phyloP scores from a whole-genome alignment of 92 coral and sea anemone species.

The Epizoanthus scotinus region DNA sequence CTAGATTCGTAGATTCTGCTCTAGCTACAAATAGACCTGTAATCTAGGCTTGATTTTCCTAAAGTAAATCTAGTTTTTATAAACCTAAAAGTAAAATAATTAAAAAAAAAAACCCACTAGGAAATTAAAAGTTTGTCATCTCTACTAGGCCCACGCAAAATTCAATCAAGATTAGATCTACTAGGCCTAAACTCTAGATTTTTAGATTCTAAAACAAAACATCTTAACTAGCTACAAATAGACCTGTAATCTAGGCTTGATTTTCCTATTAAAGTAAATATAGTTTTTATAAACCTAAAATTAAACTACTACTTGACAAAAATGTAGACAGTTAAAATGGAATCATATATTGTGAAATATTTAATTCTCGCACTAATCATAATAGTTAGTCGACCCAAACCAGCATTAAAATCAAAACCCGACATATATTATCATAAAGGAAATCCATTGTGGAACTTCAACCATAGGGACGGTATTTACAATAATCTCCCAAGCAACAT shows the following conservation, averaged over 20 bases:
- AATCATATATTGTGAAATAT: constrained; percentile 8
- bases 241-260: constrained; percentile 19
- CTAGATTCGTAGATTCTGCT: too few species aligned
- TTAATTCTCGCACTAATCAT: constrained; percentile 2
- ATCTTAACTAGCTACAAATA: constrained; percentile 9
- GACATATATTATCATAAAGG: constrained; percentile 10
- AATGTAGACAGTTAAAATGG: constrained; percentile 3
- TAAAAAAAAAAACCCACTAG: too few species aligned
- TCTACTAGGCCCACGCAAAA: too few species aligned
- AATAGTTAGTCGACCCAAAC: constrained; percentile 10
- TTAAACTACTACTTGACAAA: not conserved
- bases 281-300: constrained; percentile 3
- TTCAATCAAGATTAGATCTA: too few species aligned
- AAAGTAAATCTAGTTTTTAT: too few species aligned
- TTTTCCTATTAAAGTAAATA: constrained; percentile 5
- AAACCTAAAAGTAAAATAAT: too few species aligned
- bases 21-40: too few species aligned
- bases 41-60: too few species aligned
- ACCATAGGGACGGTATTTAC: constrained; percentile 20
- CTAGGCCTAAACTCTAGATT: constrained; percentile 8
- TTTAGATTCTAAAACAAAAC: too few species aligned
- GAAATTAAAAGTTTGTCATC: too few species aligned
- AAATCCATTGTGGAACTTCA: constrained; percentile 14
- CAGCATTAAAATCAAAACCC: constrained; percentile 8
- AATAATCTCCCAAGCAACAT: constrained; percentile 5